These are phyloP conservation scores for Haliclystus octoradiatus DNA, from an alignment of 30 jellyfish, hydroid and myxozoan genomes.

Conservation along the genomic window DNA sequence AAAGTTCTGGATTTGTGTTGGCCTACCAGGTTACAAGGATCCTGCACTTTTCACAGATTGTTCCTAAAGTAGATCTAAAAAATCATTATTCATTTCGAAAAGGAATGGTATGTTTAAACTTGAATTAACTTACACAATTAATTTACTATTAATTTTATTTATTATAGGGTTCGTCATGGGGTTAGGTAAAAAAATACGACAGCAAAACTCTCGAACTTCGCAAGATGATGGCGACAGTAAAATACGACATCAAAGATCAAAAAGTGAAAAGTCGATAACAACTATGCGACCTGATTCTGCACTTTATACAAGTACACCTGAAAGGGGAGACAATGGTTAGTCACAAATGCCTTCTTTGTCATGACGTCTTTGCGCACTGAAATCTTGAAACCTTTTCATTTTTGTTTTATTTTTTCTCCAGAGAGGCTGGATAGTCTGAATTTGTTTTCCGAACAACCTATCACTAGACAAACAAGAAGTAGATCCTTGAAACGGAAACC, in stretches of 20 bases:
- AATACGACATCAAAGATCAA: constrained; percentile 35
- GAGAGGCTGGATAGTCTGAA: neutral
- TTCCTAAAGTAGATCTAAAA: too few relatives aligned
- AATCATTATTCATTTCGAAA: too few relatives aligned
- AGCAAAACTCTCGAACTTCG: constrained; percentile 17
- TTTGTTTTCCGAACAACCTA: neutral
- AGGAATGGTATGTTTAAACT: too few relatives aligned
- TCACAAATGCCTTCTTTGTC: too few relatives aligned
- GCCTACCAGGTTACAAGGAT: too few relatives aligned
- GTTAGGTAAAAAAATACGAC: constrained; percentile 40
- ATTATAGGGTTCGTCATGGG: constrained; percentile 44
- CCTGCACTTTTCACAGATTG: too few relatives aligned
- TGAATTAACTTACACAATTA: too few relatives aligned
- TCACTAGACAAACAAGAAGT: neutral
- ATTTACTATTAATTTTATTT: too few relatives aligned
- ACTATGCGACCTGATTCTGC: neutral
- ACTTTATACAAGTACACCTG: neutral
- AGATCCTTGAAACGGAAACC: neutral
- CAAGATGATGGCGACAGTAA: constrained; percentile 4
- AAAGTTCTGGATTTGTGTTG: too few relatives aligned
- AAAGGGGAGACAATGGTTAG: neutral
- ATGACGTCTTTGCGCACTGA: too few relatives aligned
- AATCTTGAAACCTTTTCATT: too few relatives aligned
- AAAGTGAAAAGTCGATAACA: constrained; percentile 25
- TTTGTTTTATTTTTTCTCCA: neutral